A percentile compares a stretch with the other conserved stretches of the same genome.
phyloP scores from a whole-genome alignment of 2,113 vertebrate genomes.

The Lepisosteus oculatus region DNA sequence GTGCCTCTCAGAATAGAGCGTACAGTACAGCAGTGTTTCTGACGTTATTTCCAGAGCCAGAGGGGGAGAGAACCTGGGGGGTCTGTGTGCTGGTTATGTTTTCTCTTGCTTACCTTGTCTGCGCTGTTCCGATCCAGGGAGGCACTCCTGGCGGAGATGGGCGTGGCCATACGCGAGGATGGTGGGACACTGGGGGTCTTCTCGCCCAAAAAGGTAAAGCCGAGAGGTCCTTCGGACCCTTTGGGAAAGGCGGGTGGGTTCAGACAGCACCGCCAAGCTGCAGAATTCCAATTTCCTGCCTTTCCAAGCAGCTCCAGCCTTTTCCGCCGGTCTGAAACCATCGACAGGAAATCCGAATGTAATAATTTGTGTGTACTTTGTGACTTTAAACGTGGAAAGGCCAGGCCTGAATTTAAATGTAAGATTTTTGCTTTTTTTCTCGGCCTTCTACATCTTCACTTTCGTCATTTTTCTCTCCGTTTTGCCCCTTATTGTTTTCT shows the following conservation, averaged over 20 bases:
- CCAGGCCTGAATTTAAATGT: neutral
- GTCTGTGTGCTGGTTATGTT: neutral
- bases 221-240: neutral
- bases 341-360: no score
- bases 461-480: slow-evolving; percentile 31
- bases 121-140: slow-evolving; percentile 67
- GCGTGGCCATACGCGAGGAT: slow-evolving; percentile 96
- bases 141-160: slow-evolving; percentile 95
- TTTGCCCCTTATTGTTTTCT: slow-evolving; percentile 23
- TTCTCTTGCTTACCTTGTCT: neutral
- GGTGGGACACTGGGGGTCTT: slow-evolving; percentile 97
- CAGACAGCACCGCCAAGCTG: neutral
- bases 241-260: neutral
- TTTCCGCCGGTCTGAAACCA: no score
- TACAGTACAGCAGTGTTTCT: no score
- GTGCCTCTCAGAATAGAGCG: no score
- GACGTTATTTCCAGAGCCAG: no score
- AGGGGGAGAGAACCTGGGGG: neutral
- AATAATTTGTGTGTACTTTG: neutral
- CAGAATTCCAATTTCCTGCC: no score
- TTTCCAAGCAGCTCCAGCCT: no score
- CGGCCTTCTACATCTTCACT: slow-evolving; percentile 21
- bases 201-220: slow-evolving; percentile 93
- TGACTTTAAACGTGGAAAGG: no score
- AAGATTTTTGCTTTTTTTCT: slow-evolving; percentile 6